These are phyloP conservation scores for Drosophila cognata DNA, from an alignment of 2,888 invertebrate genomes.

Conservation along the genomic window DNA sequence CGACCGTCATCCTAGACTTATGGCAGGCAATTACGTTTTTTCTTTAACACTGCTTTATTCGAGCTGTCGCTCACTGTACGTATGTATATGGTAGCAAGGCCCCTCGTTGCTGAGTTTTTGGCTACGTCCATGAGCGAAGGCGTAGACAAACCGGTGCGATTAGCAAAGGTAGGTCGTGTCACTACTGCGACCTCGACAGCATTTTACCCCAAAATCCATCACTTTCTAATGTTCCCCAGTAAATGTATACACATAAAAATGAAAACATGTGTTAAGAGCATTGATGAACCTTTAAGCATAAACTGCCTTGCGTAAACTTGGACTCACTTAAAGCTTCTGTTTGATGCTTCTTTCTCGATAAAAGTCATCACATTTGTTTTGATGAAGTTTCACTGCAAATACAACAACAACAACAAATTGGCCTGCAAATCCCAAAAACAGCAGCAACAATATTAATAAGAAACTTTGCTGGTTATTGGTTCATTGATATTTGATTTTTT, in stretches of 20 bases:
- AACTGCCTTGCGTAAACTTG: not conserved
- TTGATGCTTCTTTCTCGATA: not conserved
- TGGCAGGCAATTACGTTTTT: too few species aligned
- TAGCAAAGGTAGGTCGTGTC: conserved; percentile 47
- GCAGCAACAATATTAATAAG: not conserved
- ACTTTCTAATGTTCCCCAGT: conserved; percentile 31
- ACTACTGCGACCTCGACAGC: conserved; percentile 39
- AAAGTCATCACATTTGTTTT: not conserved
- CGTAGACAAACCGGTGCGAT: conserved; percentile 23
- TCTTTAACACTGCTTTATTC: too few species aligned
- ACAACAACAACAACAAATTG: not conserved
- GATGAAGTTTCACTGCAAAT: not conserved
- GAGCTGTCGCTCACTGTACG: too few species aligned
- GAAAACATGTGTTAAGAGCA: not conserved
- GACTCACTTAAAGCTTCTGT: not conserved
- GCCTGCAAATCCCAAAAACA: not conserved
- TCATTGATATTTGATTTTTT: not conserved
- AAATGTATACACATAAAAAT: not conserved
- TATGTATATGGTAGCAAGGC: not conserved
- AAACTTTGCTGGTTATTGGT: conserved; percentile 28
- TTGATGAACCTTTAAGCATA: not conserved
- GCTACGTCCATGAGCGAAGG: not conserved
- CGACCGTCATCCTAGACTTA: too few species aligned
- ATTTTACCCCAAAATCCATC: conserved; percentile 15
- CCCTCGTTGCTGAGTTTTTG: not conserved